Conservation (phyloP, 2,113 vertebrate species). For the Recurvirostra avosetta region DNA sequence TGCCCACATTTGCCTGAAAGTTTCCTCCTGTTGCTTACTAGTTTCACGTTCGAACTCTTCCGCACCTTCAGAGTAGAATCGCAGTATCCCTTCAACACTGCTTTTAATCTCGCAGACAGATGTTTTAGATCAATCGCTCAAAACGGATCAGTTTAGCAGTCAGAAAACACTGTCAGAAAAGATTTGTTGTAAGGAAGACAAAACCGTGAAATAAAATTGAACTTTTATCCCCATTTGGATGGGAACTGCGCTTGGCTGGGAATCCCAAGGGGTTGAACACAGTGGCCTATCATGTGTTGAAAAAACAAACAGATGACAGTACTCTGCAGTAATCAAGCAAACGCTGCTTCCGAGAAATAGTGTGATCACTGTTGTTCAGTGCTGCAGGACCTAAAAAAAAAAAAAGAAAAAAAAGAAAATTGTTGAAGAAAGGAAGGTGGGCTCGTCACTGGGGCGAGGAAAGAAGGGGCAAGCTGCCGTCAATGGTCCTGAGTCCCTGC, state of each 20-base stretch:
- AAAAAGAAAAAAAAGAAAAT: not conserved
- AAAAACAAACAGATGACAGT: conserved; percentile 52
- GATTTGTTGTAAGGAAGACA: conserved; percentile 50
- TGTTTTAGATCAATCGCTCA: conserved; percentile 69
- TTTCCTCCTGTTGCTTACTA: conserved; percentile 14
- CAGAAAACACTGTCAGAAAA: conserved; percentile 68
- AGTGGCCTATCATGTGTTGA: conserved; percentile 38
- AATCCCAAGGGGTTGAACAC: not conserved
- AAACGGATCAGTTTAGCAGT: conserved; percentile 61
- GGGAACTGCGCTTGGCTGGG: conserved; percentile 31
- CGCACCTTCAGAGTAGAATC: not conserved
- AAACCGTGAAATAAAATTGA: conserved; percentile 68
- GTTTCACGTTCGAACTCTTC: not conserved
- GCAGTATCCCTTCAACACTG: not conserved
- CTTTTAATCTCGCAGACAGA: conserved; percentile 60
- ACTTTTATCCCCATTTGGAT: conserved; percentile 62
- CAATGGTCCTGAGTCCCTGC: not conserved
- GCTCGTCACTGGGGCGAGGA: not conserved
- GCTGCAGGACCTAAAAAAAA: not conserved
- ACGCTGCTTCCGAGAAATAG: conserved; percentile 26
- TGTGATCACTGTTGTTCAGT: conserved; percentile 8
- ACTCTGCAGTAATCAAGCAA: conserved; percentile 20
- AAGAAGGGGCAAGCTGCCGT: not conserved
- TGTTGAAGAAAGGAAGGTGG: not conserved
- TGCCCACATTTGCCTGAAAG: conserved; percentile 1